Base-by-base conservation (phyloP, 2,113 vertebrate species). In the Rhodinocichla rosea region DNA sequence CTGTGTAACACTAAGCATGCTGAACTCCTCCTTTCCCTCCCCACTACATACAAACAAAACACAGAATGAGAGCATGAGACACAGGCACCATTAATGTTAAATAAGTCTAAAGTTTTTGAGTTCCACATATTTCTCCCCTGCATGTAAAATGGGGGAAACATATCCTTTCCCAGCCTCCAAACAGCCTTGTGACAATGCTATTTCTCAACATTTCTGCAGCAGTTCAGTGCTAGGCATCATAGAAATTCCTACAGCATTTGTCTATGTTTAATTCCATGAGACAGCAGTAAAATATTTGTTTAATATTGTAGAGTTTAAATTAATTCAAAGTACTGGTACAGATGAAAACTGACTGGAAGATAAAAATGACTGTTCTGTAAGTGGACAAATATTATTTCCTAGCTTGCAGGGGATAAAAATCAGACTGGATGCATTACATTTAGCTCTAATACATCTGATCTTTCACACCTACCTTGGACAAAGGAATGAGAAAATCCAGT, bases 401-500 rank as follows among this genome's bases (percentile, higher is more conserved):
- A 62, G 32, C 23, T 57, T 50, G 57, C 26, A 91, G 24, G 49
- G 30, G 21, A 64, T 64, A 84, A 82, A 89, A 82, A n/a, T 26
- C 67, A 39, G 64, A 26, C 23, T 20, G 19, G 23, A 81, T n/a
- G 21, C 22, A 1, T 10, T 27, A 22, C 26, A 59, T 71, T 91
- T 84, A 90, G 57, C 26, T 69, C 12, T 57, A 80, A 37, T 0
- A 73, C 45, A 64, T 52, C 40, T 56, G 28, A 69, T 42, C 47
- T 82, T 92, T 22, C 28, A 67, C 13, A 83, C 96, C 77, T 90
- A 99, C 99, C 99, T 99, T 99, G 63, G 99, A 99, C 93, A 99
- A 96, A 5, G 99, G 99, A 92, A 99, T 99, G 53, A 99, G 98
- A 95, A 99, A 99, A 97, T 99, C 99, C 96, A 99, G 94, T 92